These are phyloP conservation scores for Eulemur albifrons DNA, from an alignment of 2,797 vertebrate species.

Conservation along the genomic window DNA sequence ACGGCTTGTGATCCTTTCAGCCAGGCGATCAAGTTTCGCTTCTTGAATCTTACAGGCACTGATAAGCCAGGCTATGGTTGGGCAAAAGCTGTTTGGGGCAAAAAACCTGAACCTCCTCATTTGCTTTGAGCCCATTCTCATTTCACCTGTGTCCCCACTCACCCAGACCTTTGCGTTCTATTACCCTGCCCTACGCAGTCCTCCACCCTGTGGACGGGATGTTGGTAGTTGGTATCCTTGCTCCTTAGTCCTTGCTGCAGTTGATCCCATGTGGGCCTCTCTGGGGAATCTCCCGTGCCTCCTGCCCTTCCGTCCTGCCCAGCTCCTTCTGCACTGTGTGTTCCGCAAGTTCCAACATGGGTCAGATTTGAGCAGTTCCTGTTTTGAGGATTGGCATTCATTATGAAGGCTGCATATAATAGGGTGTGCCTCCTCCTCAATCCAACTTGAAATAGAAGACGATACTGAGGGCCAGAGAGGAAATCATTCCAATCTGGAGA, in stretches of 20 bases:
- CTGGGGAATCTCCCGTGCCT: background rate
- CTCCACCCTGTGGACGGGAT: background rate
- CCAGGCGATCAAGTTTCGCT: no score
- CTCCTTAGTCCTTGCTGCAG: no score
- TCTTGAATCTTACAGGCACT: accelerated
- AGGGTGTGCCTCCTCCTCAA: background rate
- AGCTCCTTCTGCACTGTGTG: accelerated
- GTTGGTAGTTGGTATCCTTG: no score
- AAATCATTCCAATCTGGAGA: background rate
- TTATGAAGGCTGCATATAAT: accelerated
- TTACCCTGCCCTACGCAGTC: no score
- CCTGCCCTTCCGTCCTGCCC: background rate
- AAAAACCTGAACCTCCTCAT: background rate
- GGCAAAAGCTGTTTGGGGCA: no score
- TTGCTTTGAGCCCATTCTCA: background rate
- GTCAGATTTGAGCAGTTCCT: background rate
- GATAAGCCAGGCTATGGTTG: background rate
- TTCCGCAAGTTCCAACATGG: background rate
- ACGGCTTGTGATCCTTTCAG: background rate
- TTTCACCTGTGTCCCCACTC: background rate
- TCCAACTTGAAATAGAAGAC: no score
- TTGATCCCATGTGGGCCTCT: no score
- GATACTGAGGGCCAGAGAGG: background rate
- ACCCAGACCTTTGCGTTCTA: background rate
- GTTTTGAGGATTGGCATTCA: no score